Evolutionary conservation across 53 echinoderm and acorn worm species (phyloP).

Genomic region (Echinometra lucunter): DNA sequence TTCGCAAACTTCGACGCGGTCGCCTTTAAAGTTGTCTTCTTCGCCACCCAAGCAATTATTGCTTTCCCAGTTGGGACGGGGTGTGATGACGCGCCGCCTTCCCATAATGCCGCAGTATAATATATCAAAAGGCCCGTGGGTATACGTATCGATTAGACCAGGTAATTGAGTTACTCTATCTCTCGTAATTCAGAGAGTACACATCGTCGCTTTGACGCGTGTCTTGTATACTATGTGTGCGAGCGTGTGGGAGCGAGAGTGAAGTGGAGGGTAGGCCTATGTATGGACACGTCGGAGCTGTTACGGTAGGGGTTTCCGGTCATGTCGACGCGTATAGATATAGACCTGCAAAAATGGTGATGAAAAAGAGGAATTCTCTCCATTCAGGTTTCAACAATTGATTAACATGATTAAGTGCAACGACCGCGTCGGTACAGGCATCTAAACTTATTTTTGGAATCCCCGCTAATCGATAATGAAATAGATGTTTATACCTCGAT

Average conservation of each 20-base stretch:
- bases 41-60: constrained; percentile 25
- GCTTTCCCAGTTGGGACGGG: not conserved
- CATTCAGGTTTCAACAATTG: constrained; percentile 27
- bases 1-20: not conserved
- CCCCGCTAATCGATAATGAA: not conserved
- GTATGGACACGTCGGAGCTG: not conserved
- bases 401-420: constrained; percentile 34
- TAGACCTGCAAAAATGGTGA: not conserved
- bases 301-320: constrained; percentile 14
- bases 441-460: not conserved
- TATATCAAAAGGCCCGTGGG: constrained; percentile 30
- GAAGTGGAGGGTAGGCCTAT: not conserved
- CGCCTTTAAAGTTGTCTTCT: not conserved
- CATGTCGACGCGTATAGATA: not conserved
- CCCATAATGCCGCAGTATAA: constrained; percentile 6
- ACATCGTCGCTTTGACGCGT: not conserved
- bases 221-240: not conserved
- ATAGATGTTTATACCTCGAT: not conserved
- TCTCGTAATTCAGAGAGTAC: constrained; percentile 27
- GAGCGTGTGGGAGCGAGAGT: not conserved
- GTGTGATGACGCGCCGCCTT: not conserved
- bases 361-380: not conserved
- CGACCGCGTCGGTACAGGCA: not conserved
- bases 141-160: not conserved
- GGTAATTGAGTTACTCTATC: constrained; percentile 44